Percentiles rank a stretch among this genome's conserved stretches.
Conservation (phyloP, 1,140 invertebrate genomes). For the Procambarus clarkii region DNA sequence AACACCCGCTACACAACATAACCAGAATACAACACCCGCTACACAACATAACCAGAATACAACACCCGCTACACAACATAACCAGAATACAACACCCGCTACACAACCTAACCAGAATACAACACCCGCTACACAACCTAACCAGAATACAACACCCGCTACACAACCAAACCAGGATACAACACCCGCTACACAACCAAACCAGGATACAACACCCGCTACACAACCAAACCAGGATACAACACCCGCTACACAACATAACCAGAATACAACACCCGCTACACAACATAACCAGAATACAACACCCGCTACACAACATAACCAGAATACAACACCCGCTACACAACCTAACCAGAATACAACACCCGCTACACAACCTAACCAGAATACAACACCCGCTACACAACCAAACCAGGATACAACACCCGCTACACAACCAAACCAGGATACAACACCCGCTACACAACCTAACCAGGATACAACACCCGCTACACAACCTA, state of each 20-base stretch:
- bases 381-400: background rate
- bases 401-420: too few species aligned
- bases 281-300: too few species aligned
- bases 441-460: background rate
- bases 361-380: background rate
- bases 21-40: background rate
- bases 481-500: background rate
- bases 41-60: too few species aligned
- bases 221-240: too few species aligned
- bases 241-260: background rate
- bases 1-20: background rate
- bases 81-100: background rate
- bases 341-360: too few species aligned
- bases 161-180: too few species aligned
- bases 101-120: too few species aligned
- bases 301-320: background rate
- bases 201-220: background rate
- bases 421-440: background rate
- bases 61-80: background rate
- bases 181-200: background rate
- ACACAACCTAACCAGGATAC: too few species aligned
- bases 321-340: background rate
- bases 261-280: background rate
- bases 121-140: background rate
- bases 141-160: background rate